A percentile compares a stretch with the other conserved stretches of the same genome.
Evolutionary conservation across 2,113 vertebrate genomes (phyloP).

Genomic region (Austrofundulus limnaeus): DNA sequence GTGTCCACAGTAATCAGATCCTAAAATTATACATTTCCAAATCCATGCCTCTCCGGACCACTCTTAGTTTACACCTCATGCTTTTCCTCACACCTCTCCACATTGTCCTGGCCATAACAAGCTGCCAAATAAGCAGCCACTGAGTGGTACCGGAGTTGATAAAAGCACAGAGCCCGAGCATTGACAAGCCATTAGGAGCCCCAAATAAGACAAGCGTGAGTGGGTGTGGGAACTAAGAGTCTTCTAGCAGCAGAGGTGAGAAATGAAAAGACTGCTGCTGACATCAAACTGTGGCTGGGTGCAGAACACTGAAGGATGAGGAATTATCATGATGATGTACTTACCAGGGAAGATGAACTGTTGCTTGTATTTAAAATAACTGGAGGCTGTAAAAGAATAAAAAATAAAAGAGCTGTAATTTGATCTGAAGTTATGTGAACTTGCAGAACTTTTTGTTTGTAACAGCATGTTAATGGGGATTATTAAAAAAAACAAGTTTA

Average conservation of each 20-base stretch:
- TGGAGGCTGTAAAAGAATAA: constrained; percentile 84
- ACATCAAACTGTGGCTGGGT: constrained; percentile 65
- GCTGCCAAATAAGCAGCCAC: constrained; percentile 48
- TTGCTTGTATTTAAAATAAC: constrained; percentile 99
- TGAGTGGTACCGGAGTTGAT: constrained; percentile 28
- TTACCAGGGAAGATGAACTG: constrained; percentile 99
- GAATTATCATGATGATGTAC: constrained; percentile 59
- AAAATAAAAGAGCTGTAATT: constrained; percentile 29
- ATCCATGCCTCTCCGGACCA: constrained; percentile 27
- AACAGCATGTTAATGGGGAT: neutral
- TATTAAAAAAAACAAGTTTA: too few species aligned
- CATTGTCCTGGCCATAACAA: constrained; percentile 40
- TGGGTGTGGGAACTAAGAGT: constrained; percentile 36
- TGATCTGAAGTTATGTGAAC: constrained; percentile 2
- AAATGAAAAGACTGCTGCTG: constrained; percentile 37
- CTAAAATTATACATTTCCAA: constrained; percentile 30
- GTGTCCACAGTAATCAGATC: constrained; percentile 12
- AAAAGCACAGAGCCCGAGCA: constrained; percentile 37
- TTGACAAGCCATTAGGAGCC: constrained; percentile 55
- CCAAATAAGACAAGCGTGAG: constrained; percentile 47
- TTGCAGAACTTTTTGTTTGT: neutral
- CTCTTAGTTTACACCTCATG: constrained; percentile 16
- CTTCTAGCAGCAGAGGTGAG: constrained; percentile 42
- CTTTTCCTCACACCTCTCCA: constrained; percentile 30
- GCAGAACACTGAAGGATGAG: constrained; percentile 51